phyloP scores from a whole-genome alignment of 2,888 invertebrate species.

The Ormyrus nitidulus region DNA sequence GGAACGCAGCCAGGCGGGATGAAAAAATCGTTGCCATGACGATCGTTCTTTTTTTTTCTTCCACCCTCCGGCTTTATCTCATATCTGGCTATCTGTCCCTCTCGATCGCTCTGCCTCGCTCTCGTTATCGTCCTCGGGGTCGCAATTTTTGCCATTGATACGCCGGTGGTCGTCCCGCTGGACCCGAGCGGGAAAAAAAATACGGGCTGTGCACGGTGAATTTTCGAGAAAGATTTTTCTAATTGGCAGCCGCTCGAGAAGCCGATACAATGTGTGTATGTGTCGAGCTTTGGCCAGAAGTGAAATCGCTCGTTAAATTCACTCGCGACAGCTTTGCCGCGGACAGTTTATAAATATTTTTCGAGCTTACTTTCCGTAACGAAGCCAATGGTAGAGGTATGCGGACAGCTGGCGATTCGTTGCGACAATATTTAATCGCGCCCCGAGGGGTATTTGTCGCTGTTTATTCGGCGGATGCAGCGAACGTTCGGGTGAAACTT shows the following conservation, averaged over 20 bases:
- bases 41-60: background rate
- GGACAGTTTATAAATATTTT: too few species aligned
- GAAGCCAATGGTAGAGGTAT: too few species aligned
- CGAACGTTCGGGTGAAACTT: too few species aligned
- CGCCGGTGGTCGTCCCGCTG: background rate
- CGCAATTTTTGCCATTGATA: background rate
- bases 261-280: too few species aligned
- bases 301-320: too few species aligned
- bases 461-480: too few species aligned
- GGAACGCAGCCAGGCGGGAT: background rate
- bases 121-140: conserved; percentile 24
- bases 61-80: conserved; percentile 33
- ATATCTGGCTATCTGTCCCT: conserved; percentile 19
- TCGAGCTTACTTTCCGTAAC: too few species aligned
- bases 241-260: background rate
- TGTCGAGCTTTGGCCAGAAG: too few species aligned
- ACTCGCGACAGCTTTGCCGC: too few species aligned
- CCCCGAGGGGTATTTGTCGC: too few species aligned
- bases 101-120: conserved; percentile 32
- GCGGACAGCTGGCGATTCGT: too few species aligned
- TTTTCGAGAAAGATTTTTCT: background rate
- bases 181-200: background rate
- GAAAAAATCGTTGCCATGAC: conserved; percentile 6
- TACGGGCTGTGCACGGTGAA: background rate
- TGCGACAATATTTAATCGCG: too few species aligned